Conservation (phyloP, 2,888 invertebrate species). For the Tethea ocularis region DNA sequence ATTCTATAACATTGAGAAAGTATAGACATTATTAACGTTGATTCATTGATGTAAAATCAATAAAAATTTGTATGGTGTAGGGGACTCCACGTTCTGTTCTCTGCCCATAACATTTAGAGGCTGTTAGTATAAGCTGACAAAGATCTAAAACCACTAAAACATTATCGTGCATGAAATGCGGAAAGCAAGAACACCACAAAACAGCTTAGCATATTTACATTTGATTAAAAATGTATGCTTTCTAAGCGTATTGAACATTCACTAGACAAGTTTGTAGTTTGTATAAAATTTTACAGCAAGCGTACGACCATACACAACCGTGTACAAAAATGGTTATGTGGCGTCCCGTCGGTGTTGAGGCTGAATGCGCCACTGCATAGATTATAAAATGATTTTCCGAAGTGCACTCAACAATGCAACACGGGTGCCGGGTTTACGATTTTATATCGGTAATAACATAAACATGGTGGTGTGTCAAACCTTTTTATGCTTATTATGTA, state of each 20-base stretch:
- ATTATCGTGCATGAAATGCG: neutral
- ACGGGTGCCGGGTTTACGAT: conserved; percentile 36
- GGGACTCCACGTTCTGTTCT: too few relatives aligned
- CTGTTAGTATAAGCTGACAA: neutral
- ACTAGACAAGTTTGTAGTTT: conserved; percentile 26
- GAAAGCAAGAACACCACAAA: neutral
- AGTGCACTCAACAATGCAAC: conserved; percentile 55
- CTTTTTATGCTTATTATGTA: neutral
- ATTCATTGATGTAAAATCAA: too few relatives aligned
- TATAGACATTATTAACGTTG: too few relatives aligned
- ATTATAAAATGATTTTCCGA: conserved; percentile 70
- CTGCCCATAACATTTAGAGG: too few relatives aligned
- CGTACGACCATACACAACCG: conserved; percentile 31
- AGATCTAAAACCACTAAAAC: neutral
- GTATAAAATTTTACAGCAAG: conserved; percentile 47
- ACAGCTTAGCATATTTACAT: conserved; percentile 15
- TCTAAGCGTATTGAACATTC: neutral
- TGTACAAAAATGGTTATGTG: conserved; percentile 56
- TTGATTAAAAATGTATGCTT: conserved; percentile 38
- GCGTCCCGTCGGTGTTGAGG: conserved; percentile 36
- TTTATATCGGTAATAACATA: conserved; percentile 52
- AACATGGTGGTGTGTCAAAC: conserved; percentile 22
- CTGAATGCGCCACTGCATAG: conserved; percentile 49
- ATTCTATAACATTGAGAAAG: too few relatives aligned
- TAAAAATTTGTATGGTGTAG: too few relatives aligned